A percentile compares a stretch with the other conserved stretches of the same genome.
Evolutionary conservation across 2,888 invertebrate genomes (phyloP).

Genomic region (Amblyteles armatorius): DNA sequence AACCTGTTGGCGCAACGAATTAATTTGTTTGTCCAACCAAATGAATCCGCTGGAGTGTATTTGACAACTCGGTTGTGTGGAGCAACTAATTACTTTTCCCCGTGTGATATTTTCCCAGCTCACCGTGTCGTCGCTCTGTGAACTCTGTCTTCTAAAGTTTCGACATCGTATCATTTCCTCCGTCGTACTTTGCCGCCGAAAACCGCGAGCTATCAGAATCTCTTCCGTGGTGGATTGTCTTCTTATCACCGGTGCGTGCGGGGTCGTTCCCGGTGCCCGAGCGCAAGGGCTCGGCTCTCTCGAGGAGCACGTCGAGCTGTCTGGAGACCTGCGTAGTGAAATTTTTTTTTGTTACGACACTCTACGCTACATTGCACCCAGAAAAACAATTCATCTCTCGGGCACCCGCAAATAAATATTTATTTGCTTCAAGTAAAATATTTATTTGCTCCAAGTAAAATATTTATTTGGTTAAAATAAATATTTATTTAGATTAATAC

Average conservation of each 20-base stretch:
- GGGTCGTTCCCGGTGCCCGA: conserved; percentile 84
- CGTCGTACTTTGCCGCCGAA: conserved; percentile 95
- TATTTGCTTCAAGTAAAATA: no score
- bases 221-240: conserved; percentile 96
- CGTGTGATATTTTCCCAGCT: conserved; percentile 35
- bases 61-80: no score
- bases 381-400: no score
- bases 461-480: no score
- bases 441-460: no score
- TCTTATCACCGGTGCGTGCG: conserved; percentile 89
- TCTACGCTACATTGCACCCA: background rate
- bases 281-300: conserved; percentile 94
- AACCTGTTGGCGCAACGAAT: no score
- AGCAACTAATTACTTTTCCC: no score
- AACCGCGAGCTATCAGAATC: conserved; percentile 95
- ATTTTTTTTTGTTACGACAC: conserved; percentile 3
- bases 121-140: conserved; percentile 92
- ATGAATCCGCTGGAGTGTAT: background rate
- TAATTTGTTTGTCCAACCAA: no score
- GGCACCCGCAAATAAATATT: no score
- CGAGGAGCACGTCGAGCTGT: conserved; percentile 90
- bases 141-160: conserved; percentile 95
- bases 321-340: conserved; percentile 84
- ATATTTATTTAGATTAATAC: no score
- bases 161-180: conserved; percentile 97